phyloP scores from a whole-genome alignment of 2,888 invertebrate genomes.

The Oscheius myriophilus region DNA sequence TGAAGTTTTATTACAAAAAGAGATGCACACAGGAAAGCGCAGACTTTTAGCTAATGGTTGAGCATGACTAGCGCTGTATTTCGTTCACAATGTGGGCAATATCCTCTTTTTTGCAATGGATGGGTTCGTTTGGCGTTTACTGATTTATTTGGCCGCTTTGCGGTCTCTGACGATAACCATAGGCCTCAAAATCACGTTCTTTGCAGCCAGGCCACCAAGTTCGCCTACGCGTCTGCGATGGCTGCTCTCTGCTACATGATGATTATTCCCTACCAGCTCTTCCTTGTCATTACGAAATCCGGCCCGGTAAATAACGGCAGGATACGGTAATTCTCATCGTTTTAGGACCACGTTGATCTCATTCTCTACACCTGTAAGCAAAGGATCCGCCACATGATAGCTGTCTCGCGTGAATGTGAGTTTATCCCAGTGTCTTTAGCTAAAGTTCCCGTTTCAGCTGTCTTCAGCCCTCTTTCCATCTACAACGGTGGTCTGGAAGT shows the following conservation, averaged over 20 bases:
- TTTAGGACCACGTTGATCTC: slow-evolving; percentile 1
- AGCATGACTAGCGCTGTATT: too few species aligned
- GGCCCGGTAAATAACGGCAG: background rate
- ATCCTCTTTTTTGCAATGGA: too few species aligned
- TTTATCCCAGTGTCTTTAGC: background rate
- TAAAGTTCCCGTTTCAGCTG: background rate
- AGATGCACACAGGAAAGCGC: too few species aligned
- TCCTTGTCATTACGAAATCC: background rate
- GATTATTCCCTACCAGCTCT: slow-evolving; percentile 14
- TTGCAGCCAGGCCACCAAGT: background rate
- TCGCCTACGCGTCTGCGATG: slow-evolving; percentile 10
- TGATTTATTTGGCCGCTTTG: too few species aligned
- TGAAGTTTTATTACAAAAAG: too few species aligned
- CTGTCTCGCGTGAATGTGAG: slow-evolving; percentile 8
- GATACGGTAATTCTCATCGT: too few species aligned
- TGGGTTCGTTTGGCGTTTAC: too few species aligned
- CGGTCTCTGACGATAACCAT: too few species aligned
- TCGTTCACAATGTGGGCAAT: too few species aligned
- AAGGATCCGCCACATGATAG: slow-evolving; percentile 2
- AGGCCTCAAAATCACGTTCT: too few species aligned
- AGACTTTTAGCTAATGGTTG: too few species aligned
- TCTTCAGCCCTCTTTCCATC: background rate
- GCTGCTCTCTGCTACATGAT: slow-evolving; percentile 17
- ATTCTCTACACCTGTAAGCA: slow-evolving; percentile 2
- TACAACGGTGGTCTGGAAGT: background rate